Conservation (phyloP, 2,797 vertebrate species). For the Pangasius krempfi region DNA sequence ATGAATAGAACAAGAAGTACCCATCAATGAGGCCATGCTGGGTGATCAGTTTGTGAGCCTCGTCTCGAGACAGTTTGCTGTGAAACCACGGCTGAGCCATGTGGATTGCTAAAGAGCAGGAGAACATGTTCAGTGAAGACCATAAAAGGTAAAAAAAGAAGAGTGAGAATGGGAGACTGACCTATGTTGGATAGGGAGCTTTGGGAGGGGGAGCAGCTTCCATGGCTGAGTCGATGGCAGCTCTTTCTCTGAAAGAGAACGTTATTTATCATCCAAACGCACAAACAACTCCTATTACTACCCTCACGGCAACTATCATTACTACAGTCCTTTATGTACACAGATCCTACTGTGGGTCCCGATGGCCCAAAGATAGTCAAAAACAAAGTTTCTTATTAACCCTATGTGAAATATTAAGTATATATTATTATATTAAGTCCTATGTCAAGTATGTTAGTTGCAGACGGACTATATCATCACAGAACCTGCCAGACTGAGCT, state of each 20-base stretch:
- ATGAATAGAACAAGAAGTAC: constrained; percentile 66
- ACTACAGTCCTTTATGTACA: constrained; percentile 8
- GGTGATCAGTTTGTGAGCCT: constrained; percentile 88
- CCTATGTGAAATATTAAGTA: not conserved
- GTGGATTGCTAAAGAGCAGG: constrained; percentile 81
- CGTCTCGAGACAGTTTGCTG: constrained; percentile 90
- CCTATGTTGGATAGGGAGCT: constrained; percentile 81
- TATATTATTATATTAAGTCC: not conserved
- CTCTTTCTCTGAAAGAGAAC: constrained; percentile 84
- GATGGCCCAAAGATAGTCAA: not conserved
- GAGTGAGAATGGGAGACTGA: constrained; percentile 62
- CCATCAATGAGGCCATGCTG: constrained; percentile 94
- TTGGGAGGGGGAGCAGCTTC: constrained; percentile 83
- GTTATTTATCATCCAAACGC: not conserved
- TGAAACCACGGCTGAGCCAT: constrained; percentile 95
- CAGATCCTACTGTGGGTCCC: not conserved
- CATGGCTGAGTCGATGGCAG: constrained; percentile 88
- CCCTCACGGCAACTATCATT: not conserved
- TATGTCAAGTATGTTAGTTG: not conserved
- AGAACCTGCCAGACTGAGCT: not conserved
- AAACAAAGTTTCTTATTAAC: not conserved
- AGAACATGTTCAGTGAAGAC: not conserved
- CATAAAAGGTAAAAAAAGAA: not conserved
- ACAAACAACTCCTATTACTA: not conserved
- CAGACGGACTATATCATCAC: not conserved